Evolutionary conservation across 30 jellyfish, hydroid and myxozoan genomes (phyloP).

Genomic region (Clytia hemisphaerica): DNA sequence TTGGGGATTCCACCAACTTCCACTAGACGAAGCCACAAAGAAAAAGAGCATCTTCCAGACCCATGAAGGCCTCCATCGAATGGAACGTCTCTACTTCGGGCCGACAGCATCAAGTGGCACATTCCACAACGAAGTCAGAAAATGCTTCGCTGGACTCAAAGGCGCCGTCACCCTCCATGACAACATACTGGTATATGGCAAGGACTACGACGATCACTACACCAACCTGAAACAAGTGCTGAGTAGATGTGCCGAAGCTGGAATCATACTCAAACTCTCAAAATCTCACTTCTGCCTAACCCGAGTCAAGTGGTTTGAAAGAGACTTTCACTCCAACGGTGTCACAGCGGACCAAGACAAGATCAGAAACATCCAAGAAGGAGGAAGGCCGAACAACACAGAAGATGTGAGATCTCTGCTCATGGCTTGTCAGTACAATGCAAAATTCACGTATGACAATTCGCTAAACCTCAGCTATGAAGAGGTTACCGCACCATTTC

Average conservation of each 20-base stretch:
- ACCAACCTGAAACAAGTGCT: not conserved
- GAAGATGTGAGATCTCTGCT: not conserved
- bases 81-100: not conserved
- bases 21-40: not conserved
- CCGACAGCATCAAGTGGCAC: slow-evolving; percentile 7
- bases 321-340: slow-evolving; percentile 4
- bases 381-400: too few relatives aligned
- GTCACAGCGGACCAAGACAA: not conserved
- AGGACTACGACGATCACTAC: not conserved
- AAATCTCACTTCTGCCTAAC: not conserved
- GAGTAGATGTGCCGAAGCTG: not conserved
- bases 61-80: too few relatives aligned
- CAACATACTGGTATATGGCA: slow-evolving; percentile 10
- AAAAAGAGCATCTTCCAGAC: not conserved
- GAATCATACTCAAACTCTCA: not conserved
- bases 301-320: not conserved
- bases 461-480: not conserved
- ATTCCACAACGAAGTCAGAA: slow-evolving; percentile 12
- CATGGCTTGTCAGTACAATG: not conserved
- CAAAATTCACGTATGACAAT: not conserved
- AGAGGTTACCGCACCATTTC: not conserved
- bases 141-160: not conserved
- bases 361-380: slow-evolving; percentile 1
- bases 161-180: slow-evolving; percentile 3
- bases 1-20: slow-evolving; percentile 24